Conservation (phyloP, 2,888 invertebrate species). For the Ametastegia equiseti region DNA sequence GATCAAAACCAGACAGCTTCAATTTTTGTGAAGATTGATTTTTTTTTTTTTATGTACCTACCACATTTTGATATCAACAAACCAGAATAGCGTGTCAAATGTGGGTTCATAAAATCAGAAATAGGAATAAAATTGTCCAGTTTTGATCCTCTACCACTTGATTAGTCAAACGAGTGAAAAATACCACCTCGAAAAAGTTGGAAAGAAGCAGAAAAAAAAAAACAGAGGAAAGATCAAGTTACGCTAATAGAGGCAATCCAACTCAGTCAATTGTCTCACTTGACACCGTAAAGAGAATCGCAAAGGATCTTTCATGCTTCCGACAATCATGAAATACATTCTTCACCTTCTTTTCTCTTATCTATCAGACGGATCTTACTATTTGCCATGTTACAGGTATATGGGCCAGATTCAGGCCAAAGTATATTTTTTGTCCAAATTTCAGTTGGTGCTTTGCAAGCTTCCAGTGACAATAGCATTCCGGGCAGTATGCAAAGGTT, state of each 20-base stretch:
- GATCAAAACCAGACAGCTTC: too few relatives aligned
- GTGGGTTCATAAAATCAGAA: too few relatives aligned
- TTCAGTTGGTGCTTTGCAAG: background rate
- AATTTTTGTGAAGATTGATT: too few relatives aligned
- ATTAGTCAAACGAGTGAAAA: background rate
- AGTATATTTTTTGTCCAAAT: background rate
- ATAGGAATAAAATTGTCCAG: too few relatives aligned
- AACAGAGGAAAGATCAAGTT: background rate
- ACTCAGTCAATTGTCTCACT: slow-evolving; percentile 4
- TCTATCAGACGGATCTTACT: slow-evolving; percentile 7
- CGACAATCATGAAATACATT: slow-evolving; percentile 17
- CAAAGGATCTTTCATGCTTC: background rate
- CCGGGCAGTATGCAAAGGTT: slow-evolving; percentile 53
- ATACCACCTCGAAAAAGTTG: background rate
- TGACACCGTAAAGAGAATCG: background rate
- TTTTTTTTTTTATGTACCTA: too few relatives aligned
- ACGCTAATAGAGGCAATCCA: background rate
- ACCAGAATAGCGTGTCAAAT: too few relatives aligned
- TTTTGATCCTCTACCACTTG: too few relatives aligned
- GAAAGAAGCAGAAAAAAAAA: background rate
- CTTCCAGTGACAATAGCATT: background rate
- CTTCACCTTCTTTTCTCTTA: background rate
- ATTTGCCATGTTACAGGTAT: slow-evolving; percentile 27
- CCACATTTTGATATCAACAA: too few relatives aligned
- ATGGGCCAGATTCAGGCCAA: background rate